Evolutionary conservation across 1,140 invertebrate genomes (phyloP).

Genomic region (Sweltsa coloradensis): DNA sequence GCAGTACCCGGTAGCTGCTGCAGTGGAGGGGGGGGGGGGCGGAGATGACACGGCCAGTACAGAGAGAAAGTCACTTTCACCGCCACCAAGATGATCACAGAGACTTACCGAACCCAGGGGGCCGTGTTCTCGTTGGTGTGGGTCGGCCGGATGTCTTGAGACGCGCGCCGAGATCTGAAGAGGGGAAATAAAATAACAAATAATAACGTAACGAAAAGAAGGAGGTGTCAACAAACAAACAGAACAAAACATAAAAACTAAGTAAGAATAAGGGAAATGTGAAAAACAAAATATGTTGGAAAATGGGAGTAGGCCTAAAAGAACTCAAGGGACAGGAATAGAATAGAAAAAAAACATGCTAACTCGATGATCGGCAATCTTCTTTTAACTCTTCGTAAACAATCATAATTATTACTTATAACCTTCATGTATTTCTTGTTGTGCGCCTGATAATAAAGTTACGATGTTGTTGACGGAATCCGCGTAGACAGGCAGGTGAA

Average conservation of each 20-base stretch:
- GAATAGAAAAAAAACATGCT: no score
- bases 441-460: no score
- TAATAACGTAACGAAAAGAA: slow-evolving; percentile 7
- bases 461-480: no score
- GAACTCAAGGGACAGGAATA: no score
- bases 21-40: no score
- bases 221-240: slow-evolving; percentile 5
- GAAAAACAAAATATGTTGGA: neutral
- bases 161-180: slow-evolving; percentile 58
- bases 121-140: slow-evolving; percentile 45
- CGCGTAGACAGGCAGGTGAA: no score
- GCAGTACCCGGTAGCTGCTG: no score
- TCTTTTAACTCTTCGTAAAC: no score
- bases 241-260: slow-evolving; percentile 24
- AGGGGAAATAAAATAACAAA: slow-evolving; percentile 25
- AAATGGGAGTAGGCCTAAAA: neutral
- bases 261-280: neutral
- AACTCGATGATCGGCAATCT: no score
- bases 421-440: no score
- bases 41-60: no score
- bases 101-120: slow-evolving; percentile 28
- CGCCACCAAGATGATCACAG: slow-evolving; percentile 6
- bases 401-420: no score
- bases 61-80: neutral
- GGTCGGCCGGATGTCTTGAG: slow-evolving; percentile 62